Evolutionary conservation across 2,113 vertebrate genomes (phyloP).

Genomic region (Daphoenositta chrysoptera): DNA sequence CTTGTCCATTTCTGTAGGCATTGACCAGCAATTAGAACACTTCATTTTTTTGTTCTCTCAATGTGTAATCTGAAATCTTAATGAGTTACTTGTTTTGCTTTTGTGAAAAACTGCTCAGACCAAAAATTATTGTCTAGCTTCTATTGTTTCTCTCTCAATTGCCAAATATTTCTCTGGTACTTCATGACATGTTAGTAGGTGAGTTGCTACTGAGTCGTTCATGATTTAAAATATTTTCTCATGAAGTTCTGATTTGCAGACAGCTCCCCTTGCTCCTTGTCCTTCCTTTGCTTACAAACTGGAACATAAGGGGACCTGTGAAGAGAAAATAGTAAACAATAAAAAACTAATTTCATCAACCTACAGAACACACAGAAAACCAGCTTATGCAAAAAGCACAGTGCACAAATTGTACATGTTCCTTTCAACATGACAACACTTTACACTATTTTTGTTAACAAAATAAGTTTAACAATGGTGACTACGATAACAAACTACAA

Average conservation of each 20-base stretch:
- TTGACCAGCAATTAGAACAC: neutral
- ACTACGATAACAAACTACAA: neutral
- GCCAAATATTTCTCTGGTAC: neutral
- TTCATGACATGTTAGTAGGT: neutral
- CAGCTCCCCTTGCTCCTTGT: neutral
- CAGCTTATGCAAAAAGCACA: neutral
- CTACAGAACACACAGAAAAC: neutral
- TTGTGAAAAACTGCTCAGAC: neutral
- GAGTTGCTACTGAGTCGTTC: neutral
- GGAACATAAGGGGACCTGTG: neutral
- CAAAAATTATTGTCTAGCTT: neutral
- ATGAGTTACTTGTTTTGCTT: neutral
- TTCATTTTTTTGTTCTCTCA: neutral
- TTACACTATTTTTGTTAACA: neutral
- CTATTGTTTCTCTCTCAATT: neutral
- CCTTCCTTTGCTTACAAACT: neutral
- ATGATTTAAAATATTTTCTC: neutral
- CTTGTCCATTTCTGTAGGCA: neutral
- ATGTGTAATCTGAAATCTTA: neutral
- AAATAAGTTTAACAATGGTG: neutral
- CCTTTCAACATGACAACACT: neutral
- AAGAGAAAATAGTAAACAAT: neutral
- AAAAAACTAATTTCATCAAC: neutral
- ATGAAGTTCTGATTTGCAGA: neutral
- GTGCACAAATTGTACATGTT: neutral